Conservation (phyloP, 2,888 invertebrate genomes). For the Ichneumon xanthorius region DNA sequence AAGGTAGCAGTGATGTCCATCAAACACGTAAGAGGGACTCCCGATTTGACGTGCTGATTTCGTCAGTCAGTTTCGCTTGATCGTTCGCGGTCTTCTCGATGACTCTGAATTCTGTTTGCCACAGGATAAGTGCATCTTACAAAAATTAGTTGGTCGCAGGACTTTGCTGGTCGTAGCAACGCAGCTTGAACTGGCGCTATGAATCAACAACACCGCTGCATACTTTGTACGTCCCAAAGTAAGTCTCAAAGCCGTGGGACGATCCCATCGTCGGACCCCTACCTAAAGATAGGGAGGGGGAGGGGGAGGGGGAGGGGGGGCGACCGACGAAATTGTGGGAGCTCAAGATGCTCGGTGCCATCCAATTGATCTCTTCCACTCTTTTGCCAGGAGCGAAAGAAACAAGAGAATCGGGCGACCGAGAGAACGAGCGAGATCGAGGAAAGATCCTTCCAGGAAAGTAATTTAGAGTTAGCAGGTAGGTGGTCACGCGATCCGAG, state of each 20-base stretch:
- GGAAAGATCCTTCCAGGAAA: conserved; percentile 76
- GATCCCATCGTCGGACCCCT: conserved; percentile 40
- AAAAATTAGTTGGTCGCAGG: not conserved
- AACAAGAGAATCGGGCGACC: conserved; percentile 52
- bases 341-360: conserved; percentile 22
- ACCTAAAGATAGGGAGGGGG: too few species aligned
- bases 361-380: not conserved
- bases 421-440: conserved; percentile 72
- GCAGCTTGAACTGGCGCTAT: conserved; percentile 42
- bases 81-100: too few species aligned
- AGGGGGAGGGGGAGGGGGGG: conserved; percentile 12
- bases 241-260: conserved; percentile 46
- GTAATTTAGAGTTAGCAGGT: conserved; percentile 80
- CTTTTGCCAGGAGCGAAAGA: conserved; percentile 21
- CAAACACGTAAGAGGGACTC: too few species aligned
- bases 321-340: conserved; percentile 43
- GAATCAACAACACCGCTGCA: not conserved
- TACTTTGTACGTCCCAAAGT: not conserved
- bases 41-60: too few species aligned
- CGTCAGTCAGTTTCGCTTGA: too few species aligned
- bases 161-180: not conserved
- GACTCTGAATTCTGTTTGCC: not conserved
- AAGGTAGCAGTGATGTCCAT: too few species aligned
- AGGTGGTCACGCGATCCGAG: conserved; percentile 79
- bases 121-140: not conserved